Percentiles rank a stretch among this genome's conserved stretches.
Conservation (phyloP, 1,140 invertebrate species). For the Drosophila aff. region DNA sequence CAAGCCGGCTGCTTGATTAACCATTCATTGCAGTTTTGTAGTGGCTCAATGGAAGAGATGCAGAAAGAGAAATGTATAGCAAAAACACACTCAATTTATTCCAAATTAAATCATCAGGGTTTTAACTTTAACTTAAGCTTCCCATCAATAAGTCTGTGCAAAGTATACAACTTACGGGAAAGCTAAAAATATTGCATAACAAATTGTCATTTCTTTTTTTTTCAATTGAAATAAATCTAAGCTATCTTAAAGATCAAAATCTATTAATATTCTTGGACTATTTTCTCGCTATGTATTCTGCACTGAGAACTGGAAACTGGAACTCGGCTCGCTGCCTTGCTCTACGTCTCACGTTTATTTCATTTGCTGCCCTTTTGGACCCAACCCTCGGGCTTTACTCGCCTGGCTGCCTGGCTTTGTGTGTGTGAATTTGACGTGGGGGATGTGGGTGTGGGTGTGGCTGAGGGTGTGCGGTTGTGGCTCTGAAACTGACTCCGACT, state of each 20-base stretch:
- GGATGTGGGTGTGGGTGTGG: conserved; percentile 19
- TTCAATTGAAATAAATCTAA: too few species aligned
- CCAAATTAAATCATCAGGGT: background rate
- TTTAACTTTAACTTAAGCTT: background rate
- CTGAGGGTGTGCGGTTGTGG: conserved; percentile 21
- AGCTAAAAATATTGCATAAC: too few species aligned
- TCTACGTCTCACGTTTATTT: conserved; percentile 68
- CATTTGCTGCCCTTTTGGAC: conserved; percentile 48
- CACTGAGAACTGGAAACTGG: conserved; percentile 45
- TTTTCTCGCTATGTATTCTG: background rate
- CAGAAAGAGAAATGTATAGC: background rate
- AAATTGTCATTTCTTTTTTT: too few species aligned
- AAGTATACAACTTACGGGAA: too few species aligned
- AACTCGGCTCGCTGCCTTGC: conserved; percentile 45
- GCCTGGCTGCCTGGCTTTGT: conserved; percentile 70
- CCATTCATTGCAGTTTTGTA: conserved; percentile 82
- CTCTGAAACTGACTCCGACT: conserved; percentile 61
- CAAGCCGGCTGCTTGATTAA: conserved; percentile 79
- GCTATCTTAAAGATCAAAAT: too few species aligned
- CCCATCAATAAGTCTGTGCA: too few species aligned
- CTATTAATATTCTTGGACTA: background rate
- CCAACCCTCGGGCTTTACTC: conserved; percentile 49
- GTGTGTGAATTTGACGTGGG: conserved; percentile 37
- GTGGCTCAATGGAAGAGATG: conserved; percentile 65
- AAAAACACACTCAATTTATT: background rate